phyloP scores from a whole-genome alignment of 2,888 invertebrate species.

The Andricus quercusramuli region DNA sequence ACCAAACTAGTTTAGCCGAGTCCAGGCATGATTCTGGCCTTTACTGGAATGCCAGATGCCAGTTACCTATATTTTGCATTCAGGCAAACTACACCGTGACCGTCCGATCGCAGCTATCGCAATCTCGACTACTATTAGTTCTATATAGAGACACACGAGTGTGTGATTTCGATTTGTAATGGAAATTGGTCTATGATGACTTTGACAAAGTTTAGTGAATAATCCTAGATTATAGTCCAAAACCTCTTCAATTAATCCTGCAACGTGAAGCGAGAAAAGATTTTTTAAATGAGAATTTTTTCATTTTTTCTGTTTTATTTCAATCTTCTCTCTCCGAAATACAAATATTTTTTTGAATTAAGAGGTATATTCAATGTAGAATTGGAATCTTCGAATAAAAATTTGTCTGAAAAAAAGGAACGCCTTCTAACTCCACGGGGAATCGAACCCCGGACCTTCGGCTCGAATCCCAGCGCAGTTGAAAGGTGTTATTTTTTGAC shows the following conservation, averaged over 20 bases:
- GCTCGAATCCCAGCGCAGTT: too few relatives aligned
- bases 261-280: background rate
- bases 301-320: background rate
- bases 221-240: conserved; percentile 12
- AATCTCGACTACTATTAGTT: conserved; percentile 11
- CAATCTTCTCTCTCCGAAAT: too few relatives aligned
- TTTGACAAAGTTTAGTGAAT: conserved; percentile 32
- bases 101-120: conserved; percentile 9
- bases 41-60: background rate
- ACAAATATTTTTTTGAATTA: too few relatives aligned
- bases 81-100: conserved; percentile 7
- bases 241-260: conserved; percentile 8
- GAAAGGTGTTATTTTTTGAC: too few relatives aligned
- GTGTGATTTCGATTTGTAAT: conserved; percentile 32
- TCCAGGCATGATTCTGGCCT: conserved; percentile 23
- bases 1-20: conserved; percentile 29
- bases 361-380: too few relatives aligned
- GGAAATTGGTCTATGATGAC: conserved; percentile 21
- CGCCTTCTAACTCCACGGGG: too few relatives aligned
- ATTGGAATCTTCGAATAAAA: too few relatives aligned
- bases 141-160: background rate
- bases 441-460: too few relatives aligned
- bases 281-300: background rate
- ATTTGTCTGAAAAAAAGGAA: too few relatives aligned
- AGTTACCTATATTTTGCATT: conserved; percentile 18